These are phyloP conservation scores for Uloborus plumipes DNA, from an alignment of 2,888 invertebrate genomes.

Conservation along the genomic window DNA sequence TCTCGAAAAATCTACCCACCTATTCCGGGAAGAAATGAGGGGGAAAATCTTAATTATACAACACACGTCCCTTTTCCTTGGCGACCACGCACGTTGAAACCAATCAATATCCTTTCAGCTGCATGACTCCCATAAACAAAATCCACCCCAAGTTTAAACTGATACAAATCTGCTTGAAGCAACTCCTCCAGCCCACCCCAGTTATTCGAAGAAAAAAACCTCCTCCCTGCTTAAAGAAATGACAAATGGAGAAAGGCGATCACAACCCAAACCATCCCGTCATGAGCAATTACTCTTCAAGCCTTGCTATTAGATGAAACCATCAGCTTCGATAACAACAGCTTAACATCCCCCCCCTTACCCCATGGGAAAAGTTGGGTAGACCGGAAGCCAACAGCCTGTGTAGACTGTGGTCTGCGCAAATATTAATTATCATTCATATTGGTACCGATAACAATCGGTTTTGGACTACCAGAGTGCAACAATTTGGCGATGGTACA, in stretches of 20 bases:
- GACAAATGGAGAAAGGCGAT: conserved; percentile 36
- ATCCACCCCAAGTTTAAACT: not conserved
- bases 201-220: conserved; percentile 9
- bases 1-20: too few species aligned
- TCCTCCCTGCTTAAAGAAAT: conserved; percentile 18
- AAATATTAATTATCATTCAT: conserved; percentile 54
- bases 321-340: conserved; percentile 3
- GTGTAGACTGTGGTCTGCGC: conserved; percentile 6
- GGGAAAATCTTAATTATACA: too few species aligned
- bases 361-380: conserved; percentile 12
- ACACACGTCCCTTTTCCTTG: too few species aligned
- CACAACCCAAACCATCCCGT: conserved; percentile 7
- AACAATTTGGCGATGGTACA: not conserved
- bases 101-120: conserved; percentile 9
- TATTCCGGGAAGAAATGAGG: too few species aligned
- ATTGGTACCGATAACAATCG: conserved; percentile 38
- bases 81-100: not conserved
- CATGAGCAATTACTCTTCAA: conserved; percentile 54
- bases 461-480: conserved; percentile 1
- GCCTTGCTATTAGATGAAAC: conserved; percentile 26
- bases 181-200: not conserved
- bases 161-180: conserved; percentile 23
- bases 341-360: conserved; percentile 21
- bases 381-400: conserved; percentile 30
- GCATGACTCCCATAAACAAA: too few species aligned